Evolutionary conservation across 2,797 vertebrate genomes (phyloP).

Genomic region (Chaunax sp.): DNA sequence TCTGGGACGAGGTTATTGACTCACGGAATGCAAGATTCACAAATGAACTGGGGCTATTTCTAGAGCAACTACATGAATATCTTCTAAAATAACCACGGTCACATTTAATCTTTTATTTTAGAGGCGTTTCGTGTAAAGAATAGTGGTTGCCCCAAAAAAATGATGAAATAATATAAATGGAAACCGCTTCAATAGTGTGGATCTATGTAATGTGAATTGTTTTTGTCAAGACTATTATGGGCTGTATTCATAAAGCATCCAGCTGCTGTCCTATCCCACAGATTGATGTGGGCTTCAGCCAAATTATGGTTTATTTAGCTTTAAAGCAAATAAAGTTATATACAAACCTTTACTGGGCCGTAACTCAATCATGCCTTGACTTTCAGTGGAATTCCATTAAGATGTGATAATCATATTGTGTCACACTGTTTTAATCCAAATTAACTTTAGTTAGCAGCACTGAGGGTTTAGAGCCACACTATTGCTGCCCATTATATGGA

Average conservation of each 20-base stretch:
- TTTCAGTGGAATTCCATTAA: background rate
- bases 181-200: constrained; percentile 5
- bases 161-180: background rate
- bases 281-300: background rate
- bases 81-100: background rate
- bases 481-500: no score
- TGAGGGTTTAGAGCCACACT: no score
- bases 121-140: background rate
- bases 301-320: background rate
- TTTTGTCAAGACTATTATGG: constrained; percentile 7
- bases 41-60: background rate
- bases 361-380: background rate
- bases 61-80: constrained; percentile 3
- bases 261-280: background rate
- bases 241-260: constrained; percentile 51
- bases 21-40: constrained; percentile 17
- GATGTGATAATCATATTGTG: background rate
- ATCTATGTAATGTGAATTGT: constrained; percentile 14
- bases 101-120: no score
- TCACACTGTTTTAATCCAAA: background rate
- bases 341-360: background rate
- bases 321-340: background rate
- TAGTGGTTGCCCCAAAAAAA: background rate
- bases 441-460: background rate
- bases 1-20: background rate